These are phyloP conservation scores for Plebejus argus DNA, from an alignment of 2,888 invertebrate genomes.

Conservation along the genomic window DNA sequence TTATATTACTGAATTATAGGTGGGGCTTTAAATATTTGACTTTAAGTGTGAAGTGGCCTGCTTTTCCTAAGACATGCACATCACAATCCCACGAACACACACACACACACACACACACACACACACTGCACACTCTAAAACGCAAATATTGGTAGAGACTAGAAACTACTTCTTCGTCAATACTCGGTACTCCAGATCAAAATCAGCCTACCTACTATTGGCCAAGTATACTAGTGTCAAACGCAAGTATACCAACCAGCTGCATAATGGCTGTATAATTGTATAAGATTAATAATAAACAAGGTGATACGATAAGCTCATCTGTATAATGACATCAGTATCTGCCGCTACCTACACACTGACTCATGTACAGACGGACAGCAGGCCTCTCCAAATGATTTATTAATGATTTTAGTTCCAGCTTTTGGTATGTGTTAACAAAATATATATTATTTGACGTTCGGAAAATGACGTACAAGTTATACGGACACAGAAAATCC, in stretches of 20 bases:
- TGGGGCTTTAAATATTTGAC: too few species aligned
- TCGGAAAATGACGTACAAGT: background rate
- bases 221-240: slow-evolving; percentile 1
- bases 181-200: background rate
- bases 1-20: too few species aligned
- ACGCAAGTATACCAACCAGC: background rate
- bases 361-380: slow-evolving; percentile 7
- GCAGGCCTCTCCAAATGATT: slow-evolving; percentile 13
- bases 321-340: slow-evolving; percentile 28
- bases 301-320: slow-evolving; percentile 12
- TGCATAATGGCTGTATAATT: background rate
- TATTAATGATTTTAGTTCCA: background rate
- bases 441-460: background rate
- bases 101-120: background rate
- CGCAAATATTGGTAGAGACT: background rate
- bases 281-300: slow-evolving; percentile 13
- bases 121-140: background rate
- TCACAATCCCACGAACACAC: too few species aligned
- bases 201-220: background rate
- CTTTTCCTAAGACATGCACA: too few species aligned
- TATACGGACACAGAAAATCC: too few species aligned
- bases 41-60: too few species aligned
- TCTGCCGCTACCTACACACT: slow-evolving; percentile 9
- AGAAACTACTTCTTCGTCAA: background rate
- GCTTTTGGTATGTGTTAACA: background rate